Evolutionary conservation across 2,888 invertebrate species (phyloP).

Genomic region (Ypsolopha scabrella): DNA sequence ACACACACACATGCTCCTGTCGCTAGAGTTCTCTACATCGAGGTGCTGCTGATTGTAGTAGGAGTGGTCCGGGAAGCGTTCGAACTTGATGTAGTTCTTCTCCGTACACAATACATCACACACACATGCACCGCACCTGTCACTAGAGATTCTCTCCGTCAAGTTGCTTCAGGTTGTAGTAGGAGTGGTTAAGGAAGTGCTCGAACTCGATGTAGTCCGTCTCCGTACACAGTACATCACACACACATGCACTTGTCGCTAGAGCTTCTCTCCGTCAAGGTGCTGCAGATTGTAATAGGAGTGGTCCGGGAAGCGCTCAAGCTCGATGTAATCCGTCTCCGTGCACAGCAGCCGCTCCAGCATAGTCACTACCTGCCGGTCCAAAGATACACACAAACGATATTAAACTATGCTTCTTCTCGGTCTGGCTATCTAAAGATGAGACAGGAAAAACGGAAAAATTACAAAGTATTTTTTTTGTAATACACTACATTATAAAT

Average conservation of each 20-base stretch:
- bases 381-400: too few relatives aligned
- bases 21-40: constrained; percentile 78
- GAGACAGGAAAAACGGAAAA: too few relatives aligned
- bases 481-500: too few relatives aligned
- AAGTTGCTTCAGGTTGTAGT: constrained; percentile 87
- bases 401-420: too few relatives aligned
- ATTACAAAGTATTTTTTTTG: too few relatives aligned
- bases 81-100: constrained; percentile 93
- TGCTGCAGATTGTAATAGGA: constrained; percentile 90
- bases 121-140: constrained; percentile 26
- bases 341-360: constrained; percentile 87
- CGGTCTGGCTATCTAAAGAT: too few relatives aligned
- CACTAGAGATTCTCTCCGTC: constrained; percentile 80
- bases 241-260: constrained; percentile 46
- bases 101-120: constrained; percentile 89
- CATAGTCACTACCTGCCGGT: constrained; percentile 64
- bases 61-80: constrained; percentile 92
- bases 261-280: constrained; percentile 84
- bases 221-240: constrained; percentile 87
- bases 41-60: constrained; percentile 89
- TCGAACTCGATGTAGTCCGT: constrained; percentile 95
- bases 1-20: too few relatives aligned
- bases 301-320: constrained; percentile 93
- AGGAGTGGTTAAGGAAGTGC: constrained; percentile 92
- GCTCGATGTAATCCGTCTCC: constrained; percentile 93